Conservation (phyloP, 2,888 invertebrate species). For the Argyra leucocephala region DNA sequence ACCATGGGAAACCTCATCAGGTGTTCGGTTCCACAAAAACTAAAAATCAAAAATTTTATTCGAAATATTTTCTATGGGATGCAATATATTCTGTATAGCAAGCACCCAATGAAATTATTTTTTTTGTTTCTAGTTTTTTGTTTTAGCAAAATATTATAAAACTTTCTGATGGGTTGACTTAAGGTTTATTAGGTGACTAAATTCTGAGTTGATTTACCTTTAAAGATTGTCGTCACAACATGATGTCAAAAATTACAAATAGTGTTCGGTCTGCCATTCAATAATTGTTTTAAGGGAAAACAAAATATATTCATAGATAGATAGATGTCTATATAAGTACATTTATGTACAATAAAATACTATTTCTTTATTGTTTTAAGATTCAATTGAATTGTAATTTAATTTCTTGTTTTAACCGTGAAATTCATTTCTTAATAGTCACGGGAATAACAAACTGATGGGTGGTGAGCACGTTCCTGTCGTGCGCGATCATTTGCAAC, state of each 20-base stretch:
- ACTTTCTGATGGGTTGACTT: neutral
- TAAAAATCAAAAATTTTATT: too few species aligned
- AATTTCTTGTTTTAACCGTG: neutral
- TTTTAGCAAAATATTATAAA: neutral
- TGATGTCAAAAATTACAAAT: neutral
- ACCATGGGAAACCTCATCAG: neutral
- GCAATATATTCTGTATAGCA: too few species aligned
- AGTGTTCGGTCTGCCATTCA: neutral
- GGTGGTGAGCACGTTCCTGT: neutral
- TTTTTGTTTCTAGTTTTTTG: neutral
- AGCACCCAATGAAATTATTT: neutral
- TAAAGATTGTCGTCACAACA: neutral
- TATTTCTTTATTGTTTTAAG: neutral
- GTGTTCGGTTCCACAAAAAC: too few species aligned
- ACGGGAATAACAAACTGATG: neutral
- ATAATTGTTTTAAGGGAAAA: conserved; percentile 1
- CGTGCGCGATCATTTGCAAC: neutral
- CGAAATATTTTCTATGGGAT: too few species aligned
- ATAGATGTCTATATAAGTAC: neutral
- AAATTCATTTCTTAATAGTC: neutral
- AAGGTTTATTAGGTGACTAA: neutral
- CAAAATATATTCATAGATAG: too few species aligned
- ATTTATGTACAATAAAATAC: neutral
- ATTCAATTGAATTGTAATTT: neutral
- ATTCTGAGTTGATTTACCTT: neutral